Conservation (phyloP, 2,888 invertebrate genomes). For the Diaprepes abbreviatus region DNA sequence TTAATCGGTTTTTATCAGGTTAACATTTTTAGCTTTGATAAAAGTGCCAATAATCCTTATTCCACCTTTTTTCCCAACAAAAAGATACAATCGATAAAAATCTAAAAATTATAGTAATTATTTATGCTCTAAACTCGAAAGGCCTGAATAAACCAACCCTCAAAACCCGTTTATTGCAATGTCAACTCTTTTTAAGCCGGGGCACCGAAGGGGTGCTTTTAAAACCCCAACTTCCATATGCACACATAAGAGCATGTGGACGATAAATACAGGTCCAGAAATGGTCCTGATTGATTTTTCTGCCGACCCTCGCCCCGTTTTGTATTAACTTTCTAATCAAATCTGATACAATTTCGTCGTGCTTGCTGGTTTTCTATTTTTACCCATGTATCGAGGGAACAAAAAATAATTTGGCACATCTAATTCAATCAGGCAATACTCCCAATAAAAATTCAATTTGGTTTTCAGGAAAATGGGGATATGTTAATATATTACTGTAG, state of each 20-base stretch:
- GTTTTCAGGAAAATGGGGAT: neutral
- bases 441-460: neutral
- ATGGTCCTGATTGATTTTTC: slow-evolving; percentile 57
- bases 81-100: too few species aligned
- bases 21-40: too few species aligned
- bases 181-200: slow-evolving; percentile 3
- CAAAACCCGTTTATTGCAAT: neutral
- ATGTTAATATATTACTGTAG: neutral
- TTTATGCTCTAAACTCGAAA: too few species aligned
- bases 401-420: slow-evolving; percentile 14
- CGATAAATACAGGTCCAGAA: slow-evolving; percentile 44
- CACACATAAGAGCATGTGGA: slow-evolving; percentile 15
- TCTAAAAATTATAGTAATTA: too few species aligned
- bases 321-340: slow-evolving; percentile 58
- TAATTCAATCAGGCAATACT: neutral
- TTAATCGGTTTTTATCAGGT: too few species aligned
- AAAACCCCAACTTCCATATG: slow-evolving; percentile 5
- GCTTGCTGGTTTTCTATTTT: slow-evolving; percentile 28
- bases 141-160: neutral
- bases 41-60: too few species aligned
- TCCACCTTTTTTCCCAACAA: too few species aligned
- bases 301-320: slow-evolving; percentile 53
- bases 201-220: slow-evolving; percentile 8
- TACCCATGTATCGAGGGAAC: neutral
- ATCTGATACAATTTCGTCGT: slow-evolving; percentile 49